These are phyloP conservation scores for Indicator maculatus DNA, from an alignment of 2,113 vertebrate genomes.

Conservation along the genomic window DNA sequence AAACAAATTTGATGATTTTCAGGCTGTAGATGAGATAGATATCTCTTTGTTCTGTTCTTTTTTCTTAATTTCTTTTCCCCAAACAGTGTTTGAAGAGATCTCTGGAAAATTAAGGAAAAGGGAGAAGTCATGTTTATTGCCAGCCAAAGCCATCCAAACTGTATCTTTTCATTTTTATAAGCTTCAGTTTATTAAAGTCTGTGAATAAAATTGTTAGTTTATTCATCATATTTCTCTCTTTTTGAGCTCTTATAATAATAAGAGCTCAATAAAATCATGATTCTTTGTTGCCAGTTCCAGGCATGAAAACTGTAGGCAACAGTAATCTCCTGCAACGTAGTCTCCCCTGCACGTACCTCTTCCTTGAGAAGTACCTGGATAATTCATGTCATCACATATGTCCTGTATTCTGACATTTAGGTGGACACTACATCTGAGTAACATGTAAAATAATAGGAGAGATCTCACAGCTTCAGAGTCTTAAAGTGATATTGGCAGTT, in stretches of 20 bases:
- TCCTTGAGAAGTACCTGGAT: background rate
- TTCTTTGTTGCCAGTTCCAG: background rate
- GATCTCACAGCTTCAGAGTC: background rate
- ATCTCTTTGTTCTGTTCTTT: background rate
- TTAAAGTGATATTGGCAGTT: background rate
- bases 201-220: background rate
- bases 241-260: background rate
- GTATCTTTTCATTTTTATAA: background rate
- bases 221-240: background rate
- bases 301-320: background rate
- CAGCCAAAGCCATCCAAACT: background rate
- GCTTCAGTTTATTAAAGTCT: background rate
- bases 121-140: background rate
- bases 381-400: fast-evolving
- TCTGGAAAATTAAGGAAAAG: background rate
- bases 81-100: background rate
- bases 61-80: background rate
- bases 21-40: background rate
- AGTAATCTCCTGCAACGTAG: too few species aligned
- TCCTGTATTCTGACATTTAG: background rate
- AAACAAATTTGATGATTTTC: background rate
- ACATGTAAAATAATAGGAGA: background rate
- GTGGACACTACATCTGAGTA: background rate
- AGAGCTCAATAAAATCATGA: background rate
- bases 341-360: background rate